These are phyloP conservation scores for Machimus atricapillus DNA, from an alignment of 2,888 invertebrate genomes.

Conservation along the genomic window DNA sequence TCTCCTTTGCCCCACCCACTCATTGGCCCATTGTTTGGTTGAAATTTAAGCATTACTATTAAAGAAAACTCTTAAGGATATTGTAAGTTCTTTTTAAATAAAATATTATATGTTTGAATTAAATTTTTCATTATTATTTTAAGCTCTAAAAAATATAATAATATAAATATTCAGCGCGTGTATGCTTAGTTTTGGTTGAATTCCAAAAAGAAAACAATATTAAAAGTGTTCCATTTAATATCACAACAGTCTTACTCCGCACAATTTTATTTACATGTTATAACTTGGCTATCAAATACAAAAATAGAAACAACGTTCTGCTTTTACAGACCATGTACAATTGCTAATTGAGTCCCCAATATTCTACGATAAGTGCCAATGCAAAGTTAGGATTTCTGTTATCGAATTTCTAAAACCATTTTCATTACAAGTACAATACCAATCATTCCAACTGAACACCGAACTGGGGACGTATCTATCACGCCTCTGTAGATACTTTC, in stretches of 20 bases:
- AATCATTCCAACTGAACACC: not conserved
- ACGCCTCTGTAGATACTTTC: not conserved
- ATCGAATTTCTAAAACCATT: not conserved
- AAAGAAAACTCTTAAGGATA: no score
- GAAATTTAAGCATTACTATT: not conserved
- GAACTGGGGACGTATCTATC: not conserved
- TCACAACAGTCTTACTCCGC: no score
- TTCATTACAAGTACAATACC: not conserved
- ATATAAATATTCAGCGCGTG: no score
- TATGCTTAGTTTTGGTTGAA: no score
- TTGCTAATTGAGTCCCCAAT: not conserved
- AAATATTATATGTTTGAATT: no score
- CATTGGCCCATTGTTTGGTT: not conserved
- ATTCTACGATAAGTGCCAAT: not conserved
- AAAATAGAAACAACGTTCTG: not conserved
- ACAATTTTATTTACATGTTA: no score
- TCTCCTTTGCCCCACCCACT: not conserved
- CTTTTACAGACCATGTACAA: not conserved
- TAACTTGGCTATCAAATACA: no score
- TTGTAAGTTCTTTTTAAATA: no score
- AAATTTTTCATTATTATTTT: no score
- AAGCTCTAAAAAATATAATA: no score
- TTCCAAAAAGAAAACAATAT: no score
- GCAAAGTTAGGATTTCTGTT: not conserved
- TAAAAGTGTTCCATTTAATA: no score